phyloP scores from a whole-genome alignment of 2,113 vertebrate species.

The Oryzias melastigma region DNA sequence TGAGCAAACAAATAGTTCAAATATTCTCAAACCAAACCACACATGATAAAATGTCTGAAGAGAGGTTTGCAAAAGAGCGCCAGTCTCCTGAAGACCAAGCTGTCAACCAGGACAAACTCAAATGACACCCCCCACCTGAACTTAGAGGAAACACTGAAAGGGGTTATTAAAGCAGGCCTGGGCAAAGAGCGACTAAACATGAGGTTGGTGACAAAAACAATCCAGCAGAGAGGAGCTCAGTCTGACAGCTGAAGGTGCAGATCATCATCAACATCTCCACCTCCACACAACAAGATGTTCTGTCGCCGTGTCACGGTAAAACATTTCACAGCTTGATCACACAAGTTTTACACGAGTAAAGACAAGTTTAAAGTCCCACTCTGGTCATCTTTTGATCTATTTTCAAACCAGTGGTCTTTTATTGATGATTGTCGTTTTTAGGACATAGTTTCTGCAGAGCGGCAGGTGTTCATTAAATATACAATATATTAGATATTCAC shows the following conservation, averaged over 20 bases:
- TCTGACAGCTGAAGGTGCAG: neutral
- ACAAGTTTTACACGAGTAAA: no score
- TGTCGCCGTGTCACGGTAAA: no score
- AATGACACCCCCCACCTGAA: neutral
- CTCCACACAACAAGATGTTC: no score
- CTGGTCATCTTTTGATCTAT: no score
- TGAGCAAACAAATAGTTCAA: constrained; percentile 4
- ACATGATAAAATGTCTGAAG: neutral
- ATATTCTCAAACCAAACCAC: constrained; percentile 21
- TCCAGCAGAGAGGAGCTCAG: constrained; percentile 13
- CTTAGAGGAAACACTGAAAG: constrained; percentile 4
- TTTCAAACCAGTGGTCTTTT: no score
- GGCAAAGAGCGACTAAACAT: constrained; percentile 9
- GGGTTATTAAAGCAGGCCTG: constrained; percentile 35
- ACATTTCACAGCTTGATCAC: no score
- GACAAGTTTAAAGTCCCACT: no score
- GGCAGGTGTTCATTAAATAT: no score
- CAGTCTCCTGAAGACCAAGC: constrained; percentile 1
- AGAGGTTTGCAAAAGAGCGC: constrained; percentile 11
- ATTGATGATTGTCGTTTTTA: no score
- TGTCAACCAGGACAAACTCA: constrained; percentile 32
- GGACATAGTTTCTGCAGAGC: no score
- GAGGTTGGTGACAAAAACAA: constrained; percentile 1
- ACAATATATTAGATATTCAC: no score
- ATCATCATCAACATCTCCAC: no score